Percentiles rank a stretch among this genome's conserved stretches.
Conservation (phyloP, 2,113 vertebrate genomes). For the Cheirogaleus medius region DNA sequence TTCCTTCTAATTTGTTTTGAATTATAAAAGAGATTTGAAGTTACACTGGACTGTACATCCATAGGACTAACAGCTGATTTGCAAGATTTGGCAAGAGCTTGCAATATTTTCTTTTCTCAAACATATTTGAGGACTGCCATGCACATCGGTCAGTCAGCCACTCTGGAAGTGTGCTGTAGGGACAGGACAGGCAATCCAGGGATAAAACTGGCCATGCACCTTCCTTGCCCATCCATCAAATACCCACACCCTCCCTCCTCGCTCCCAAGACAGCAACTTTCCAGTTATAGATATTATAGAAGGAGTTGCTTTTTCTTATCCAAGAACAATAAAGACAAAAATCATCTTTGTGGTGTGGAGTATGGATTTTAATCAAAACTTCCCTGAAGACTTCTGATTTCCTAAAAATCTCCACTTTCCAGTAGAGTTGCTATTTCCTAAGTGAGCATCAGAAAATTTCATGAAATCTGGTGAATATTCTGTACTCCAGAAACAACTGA, state of each 20-base stretch:
- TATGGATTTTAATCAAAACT: not conserved
- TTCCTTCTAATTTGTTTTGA: conserved; percentile 19
- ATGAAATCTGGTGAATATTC: not conserved
- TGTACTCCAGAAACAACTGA: not conserved
- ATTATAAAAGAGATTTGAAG: not conserved
- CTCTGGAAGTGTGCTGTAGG: too few species aligned
- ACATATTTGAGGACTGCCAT: not conserved
- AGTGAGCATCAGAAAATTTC: not conserved
- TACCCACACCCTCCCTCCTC: rapidly evolving
- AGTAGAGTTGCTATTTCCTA: not conserved
- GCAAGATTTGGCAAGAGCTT: not conserved
- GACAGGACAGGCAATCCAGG: not conserved
- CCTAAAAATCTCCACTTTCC: not conserved
- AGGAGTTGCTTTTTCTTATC: not conserved
- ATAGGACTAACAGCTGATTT: not conserved
- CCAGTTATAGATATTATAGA: not conserved
- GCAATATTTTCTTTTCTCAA: not conserved
- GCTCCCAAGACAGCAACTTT: not conserved
- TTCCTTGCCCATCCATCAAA: not conserved
- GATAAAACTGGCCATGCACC: not conserved
- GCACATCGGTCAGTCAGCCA: not conserved
- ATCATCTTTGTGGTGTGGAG: not conserved
- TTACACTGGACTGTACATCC: not conserved
- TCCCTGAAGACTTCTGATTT: not conserved
- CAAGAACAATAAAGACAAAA: not conserved